These are phyloP conservation scores for Acanthopleura granulata DNA, from an alignment of 2,888 invertebrate genomes.

Conservation along the genomic window DNA sequence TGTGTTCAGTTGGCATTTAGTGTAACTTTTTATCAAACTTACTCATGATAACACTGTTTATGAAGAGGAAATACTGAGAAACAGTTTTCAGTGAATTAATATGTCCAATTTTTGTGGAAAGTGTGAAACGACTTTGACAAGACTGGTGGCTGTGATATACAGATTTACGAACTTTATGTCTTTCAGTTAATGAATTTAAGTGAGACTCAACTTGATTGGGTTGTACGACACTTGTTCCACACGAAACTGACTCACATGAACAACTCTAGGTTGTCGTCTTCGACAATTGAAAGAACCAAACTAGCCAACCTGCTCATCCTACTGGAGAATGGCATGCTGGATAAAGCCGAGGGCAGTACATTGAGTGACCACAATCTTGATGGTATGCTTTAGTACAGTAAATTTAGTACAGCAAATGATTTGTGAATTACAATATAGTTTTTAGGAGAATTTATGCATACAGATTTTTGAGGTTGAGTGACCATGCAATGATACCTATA, in stretches of 20 bases:
- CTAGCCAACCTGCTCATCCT: background rate
- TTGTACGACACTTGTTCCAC: background rate
- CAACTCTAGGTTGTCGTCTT: constrained; percentile 1
- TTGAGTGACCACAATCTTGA: background rate
- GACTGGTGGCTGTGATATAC: background rate
- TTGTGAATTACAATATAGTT: no score
- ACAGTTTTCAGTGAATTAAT: no score
- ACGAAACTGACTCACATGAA: background rate
- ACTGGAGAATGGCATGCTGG: constrained; percentile 6
- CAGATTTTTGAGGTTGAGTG: no score
- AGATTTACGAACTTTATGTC: background rate
- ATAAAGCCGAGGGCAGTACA: background rate
- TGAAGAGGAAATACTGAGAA: no score
- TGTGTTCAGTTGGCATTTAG: no score
- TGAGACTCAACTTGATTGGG: constrained; percentile 13
- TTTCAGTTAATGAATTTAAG: constrained; percentile 14
- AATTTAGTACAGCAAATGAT: no score
- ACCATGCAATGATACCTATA: no score
- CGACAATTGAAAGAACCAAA: constrained; percentile 14
- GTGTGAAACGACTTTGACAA: no score
- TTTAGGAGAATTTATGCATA: no score
- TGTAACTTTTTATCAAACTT: no score
- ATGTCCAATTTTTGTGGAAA: no score
- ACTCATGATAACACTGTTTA: no score
- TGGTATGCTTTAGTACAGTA: background rate